phyloP scores from a whole-genome alignment of 2,888 invertebrate genomes.

The Aphodius granarius region DNA sequence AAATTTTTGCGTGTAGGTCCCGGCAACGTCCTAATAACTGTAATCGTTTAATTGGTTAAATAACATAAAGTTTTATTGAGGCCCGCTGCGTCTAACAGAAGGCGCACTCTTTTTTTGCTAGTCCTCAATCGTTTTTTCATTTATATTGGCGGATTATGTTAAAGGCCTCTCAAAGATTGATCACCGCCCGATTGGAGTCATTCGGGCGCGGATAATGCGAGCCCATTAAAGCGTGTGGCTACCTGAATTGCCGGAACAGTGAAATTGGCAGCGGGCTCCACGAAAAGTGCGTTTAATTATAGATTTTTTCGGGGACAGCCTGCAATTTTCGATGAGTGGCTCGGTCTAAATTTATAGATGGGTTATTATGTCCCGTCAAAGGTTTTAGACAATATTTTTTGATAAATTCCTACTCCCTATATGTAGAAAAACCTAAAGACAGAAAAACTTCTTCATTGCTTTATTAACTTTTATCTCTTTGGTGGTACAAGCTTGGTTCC shows the following conservation, averaged over 20 bases:
- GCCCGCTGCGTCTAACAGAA: background rate
- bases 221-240: conserved; percentile 10
- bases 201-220: background rate
- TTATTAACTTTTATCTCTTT: background rate
- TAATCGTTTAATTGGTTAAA: conserved; percentile 30
- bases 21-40: conserved; percentile 22
- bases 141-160: background rate
- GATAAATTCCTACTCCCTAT: too few species aligned
- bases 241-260: conserved; percentile 11
- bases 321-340: background rate
- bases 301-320: background rate
- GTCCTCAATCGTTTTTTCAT: background rate
- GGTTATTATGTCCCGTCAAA: background rate
- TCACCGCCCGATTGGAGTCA: background rate
- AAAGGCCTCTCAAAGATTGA: background rate
- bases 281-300: background rate
- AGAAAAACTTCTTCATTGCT: background rate
- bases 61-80: conserved; percentile 13
- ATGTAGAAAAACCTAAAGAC: too few species aligned
- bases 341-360: background rate
- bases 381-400: background rate
- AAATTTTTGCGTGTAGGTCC: conserved; percentile 26
- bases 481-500: background rate
- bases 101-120: background rate
- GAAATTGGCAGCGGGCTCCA: background rate